Percentiles rank a stretch among this genome's conserved stretches.
Conservation (phyloP, 2,888 invertebrate genomes). For the Boloria selene region DNA sequence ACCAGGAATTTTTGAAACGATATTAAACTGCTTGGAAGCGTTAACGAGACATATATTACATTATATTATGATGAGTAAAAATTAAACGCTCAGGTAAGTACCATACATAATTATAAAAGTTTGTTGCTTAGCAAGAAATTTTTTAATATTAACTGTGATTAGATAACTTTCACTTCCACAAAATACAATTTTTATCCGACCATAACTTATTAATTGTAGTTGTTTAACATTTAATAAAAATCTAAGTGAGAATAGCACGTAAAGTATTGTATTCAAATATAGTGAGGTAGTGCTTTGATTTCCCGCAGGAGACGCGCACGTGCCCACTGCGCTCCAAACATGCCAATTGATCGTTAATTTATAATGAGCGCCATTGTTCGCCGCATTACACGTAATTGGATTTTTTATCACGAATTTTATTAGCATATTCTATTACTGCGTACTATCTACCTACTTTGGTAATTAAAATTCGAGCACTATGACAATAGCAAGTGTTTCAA, state of each 20-base stretch:
- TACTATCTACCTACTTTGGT: neutral
- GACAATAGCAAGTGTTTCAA: too few relatives aligned
- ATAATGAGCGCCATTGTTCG: constrained; percentile 53
- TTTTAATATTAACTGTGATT: too few relatives aligned
- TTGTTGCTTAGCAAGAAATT: too few relatives aligned
- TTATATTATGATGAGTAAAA: too few relatives aligned
- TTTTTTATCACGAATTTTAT: constrained; percentile 21
- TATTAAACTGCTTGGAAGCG: too few relatives aligned
- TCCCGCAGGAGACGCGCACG: constrained; percentile 54
- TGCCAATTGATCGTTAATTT: constrained; percentile 67
- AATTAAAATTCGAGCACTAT: too few relatives aligned
- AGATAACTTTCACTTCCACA: too few relatives aligned
- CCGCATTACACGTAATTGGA: constrained; percentile 31
- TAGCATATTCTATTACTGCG: constrained; percentile 11
- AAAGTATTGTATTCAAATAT: constrained; percentile 42
- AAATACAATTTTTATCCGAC: too few relatives aligned
- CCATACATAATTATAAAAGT: too few relatives aligned
- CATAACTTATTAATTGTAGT: neutral
- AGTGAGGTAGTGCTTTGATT: constrained; percentile 50
- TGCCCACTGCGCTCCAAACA: constrained; percentile 53
- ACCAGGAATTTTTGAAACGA: too few relatives aligned
- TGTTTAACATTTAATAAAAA: neutral
- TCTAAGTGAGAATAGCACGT: constrained; percentile 15
- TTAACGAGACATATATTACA: too few relatives aligned
- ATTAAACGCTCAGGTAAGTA: too few relatives aligned